phyloP scores from a whole-genome alignment of 2,888 invertebrate genomes.

The Drosophila yooni region DNA sequence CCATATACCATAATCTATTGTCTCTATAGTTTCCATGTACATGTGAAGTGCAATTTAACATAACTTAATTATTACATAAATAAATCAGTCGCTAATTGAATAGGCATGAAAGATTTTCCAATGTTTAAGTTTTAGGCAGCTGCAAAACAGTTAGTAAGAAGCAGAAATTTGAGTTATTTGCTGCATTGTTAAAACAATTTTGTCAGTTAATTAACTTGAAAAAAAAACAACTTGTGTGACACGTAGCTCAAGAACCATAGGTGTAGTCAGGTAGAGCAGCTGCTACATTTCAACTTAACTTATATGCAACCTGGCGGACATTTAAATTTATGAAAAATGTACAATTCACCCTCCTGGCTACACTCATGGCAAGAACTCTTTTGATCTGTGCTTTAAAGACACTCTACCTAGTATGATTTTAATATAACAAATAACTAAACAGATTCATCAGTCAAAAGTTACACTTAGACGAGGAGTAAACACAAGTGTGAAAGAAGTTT shows the following conservation, averaged over 20 bases:
- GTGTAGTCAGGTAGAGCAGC: background rate
- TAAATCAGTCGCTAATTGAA: background rate
- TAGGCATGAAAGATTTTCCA: background rate
- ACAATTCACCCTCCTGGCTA: background rate
- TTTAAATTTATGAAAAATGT: background rate
- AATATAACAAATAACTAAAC: background rate
- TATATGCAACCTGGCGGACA: background rate
- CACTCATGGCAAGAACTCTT: background rate
- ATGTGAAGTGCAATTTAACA: background rate
- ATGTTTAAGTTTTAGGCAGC: background rate
- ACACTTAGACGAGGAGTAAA: constrained; percentile 7
- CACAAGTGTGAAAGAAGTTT: constrained; percentile 20
- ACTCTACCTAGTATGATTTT: background rate
- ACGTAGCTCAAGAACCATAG: background rate
- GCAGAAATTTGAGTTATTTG: background rate
- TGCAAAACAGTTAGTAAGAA: background rate
- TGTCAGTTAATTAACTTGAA: background rate
- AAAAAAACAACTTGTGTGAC: background rate
- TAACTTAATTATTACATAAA: background rate
- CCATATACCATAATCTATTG: background rate
- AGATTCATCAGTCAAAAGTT: constrained; percentile 11
- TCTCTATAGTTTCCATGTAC: background rate
- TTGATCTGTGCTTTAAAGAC: background rate
- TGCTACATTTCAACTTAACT: background rate
- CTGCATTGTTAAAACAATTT: background rate